Evolutionary conservation across 2,797 vertebrate species (phyloP).

Genomic region (Brachymystax lenok): DNA sequence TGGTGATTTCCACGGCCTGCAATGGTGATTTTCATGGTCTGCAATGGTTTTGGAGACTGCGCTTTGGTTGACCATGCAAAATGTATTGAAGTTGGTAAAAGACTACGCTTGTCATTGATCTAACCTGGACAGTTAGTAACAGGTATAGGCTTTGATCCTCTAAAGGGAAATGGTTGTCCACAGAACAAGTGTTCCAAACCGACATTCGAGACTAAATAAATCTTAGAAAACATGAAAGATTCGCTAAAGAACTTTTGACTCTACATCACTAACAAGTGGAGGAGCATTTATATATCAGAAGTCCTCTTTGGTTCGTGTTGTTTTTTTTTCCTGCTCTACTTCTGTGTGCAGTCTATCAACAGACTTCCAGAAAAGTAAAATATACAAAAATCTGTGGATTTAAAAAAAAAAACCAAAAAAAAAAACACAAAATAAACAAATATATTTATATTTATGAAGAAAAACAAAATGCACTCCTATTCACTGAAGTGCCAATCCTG

Average conservation of each 20-base stretch:
- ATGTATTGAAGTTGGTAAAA: not conserved
- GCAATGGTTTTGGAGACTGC: not conserved
- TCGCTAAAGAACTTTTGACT: slow-evolving; percentile 49
- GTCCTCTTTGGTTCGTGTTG: slow-evolving; percentile 44
- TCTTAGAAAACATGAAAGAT: slow-evolving; percentile 40
- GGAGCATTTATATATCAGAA: slow-evolving; percentile 47
- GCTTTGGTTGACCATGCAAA: not conserved
- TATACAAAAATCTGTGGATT: slow-evolving; percentile 47
- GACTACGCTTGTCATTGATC: not conserved
- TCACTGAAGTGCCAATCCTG: slow-evolving; percentile 86
- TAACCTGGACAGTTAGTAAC: not conserved
- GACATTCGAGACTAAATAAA: slow-evolving; percentile 46
- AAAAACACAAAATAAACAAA: slow-evolving; percentile 32
- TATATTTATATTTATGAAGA: slow-evolving; percentile 62
- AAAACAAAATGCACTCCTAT: slow-evolving; percentile 76
- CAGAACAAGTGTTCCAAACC: slow-evolving; percentile 53
- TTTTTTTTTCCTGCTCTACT: slow-evolving; percentile 45
- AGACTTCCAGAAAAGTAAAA: slow-evolving; percentile 49
- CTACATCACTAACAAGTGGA: slow-evolving; percentile 41
- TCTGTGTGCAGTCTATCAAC: slow-evolving; percentile 51
- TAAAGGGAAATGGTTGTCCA: slow-evolving; percentile 40
- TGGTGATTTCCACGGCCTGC: not conserved
- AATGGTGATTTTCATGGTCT: not conserved
- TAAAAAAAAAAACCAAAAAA: slow-evolving; percentile 21
- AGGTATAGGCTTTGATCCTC: not conserved